These are phyloP conservation scores for Ptychadena robeensis DNA, from an alignment of 2,797 vertebrate species.

Conservation along the genomic window DNA sequence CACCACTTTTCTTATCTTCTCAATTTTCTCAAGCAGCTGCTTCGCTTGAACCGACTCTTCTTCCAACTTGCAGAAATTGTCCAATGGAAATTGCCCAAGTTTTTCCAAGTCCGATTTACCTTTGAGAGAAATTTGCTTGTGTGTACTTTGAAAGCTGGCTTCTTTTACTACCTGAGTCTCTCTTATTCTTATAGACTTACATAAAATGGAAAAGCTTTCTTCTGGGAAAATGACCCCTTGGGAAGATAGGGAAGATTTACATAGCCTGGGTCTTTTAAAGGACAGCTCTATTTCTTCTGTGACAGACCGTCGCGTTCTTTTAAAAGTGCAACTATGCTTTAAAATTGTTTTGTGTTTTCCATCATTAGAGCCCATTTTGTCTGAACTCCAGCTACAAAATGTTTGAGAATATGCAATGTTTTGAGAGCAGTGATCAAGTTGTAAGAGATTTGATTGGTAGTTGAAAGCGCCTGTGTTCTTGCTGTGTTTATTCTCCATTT, in stretches of 20 bases:
- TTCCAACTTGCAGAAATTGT: slow-evolving; percentile 61
- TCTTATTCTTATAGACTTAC: slow-evolving; percentile 72
- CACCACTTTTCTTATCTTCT: slow-evolving; percentile 60
- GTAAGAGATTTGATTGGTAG: slow-evolving; percentile 62
- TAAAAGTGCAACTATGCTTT: slow-evolving; percentile 69
- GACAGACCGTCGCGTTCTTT: slow-evolving; percentile 72
- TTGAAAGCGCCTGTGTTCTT: slow-evolving; percentile 61
- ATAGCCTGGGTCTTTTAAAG: slow-evolving; percentile 69
- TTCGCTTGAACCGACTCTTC: slow-evolving; percentile 21
- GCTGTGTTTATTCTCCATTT: slow-evolving; percentile 56
- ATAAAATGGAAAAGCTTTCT: slow-evolving; percentile 59
- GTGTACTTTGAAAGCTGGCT: slow-evolving; percentile 41
- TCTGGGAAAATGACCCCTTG: slow-evolving; percentile 60
- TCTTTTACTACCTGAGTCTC: slow-evolving; percentile 53
- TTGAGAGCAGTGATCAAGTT: slow-evolving; percentile 61
- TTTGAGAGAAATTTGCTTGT: slow-evolving; percentile 59
- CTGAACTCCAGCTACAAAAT: slow-evolving; percentile 66
- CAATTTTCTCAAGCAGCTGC: slow-evolving; percentile 19
- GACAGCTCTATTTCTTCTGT: slow-evolving; percentile 68
- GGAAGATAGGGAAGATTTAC: slow-evolving; percentile 68
- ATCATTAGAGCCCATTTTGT: slow-evolving; percentile 63
- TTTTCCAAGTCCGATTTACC: not conserved
- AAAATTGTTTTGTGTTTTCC: slow-evolving; percentile 61
- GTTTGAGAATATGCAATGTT: slow-evolving; percentile 63
- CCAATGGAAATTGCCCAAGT: slow-evolving; percentile 14